A percentile compares a stretch with the other conserved stretches of the same genome.
These are phyloP conservation scores for Engraulis encrasicolus DNA, from an alignment of 2,113 vertebrate species.

Conservation along the genomic window DNA sequence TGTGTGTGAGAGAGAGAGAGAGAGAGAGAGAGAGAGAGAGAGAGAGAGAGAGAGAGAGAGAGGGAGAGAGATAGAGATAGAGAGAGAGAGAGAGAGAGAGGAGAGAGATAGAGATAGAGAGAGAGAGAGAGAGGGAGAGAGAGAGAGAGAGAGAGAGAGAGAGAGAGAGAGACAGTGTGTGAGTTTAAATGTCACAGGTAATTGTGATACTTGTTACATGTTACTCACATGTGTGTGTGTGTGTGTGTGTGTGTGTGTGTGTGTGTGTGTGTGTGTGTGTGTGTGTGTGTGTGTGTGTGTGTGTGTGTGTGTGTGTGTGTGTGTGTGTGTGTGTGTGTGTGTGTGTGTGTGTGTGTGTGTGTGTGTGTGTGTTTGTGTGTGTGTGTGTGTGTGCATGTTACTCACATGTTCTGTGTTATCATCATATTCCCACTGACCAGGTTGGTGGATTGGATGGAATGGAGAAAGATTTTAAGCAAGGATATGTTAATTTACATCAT, in stretches of 20 bases:
- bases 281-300: background rate
- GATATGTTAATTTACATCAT: no score
- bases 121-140: no score
- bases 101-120: no score
- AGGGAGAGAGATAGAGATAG: no score
- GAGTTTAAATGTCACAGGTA: no score
- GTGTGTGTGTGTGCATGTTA: constrained; percentile 62
- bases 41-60: no score
- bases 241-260: background rate
- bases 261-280: background rate
- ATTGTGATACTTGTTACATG: no score
- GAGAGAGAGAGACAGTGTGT: background rate
- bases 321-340: background rate
- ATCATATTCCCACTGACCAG: constrained; percentile 96
- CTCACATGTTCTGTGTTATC: constrained; percentile 99
- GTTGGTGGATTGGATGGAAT: background rate
- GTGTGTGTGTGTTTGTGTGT: background rate
- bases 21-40: no score
- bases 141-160: no score
- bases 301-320: background rate
- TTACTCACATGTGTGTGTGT: no score
- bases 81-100: no score
- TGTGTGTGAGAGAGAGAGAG: no score
- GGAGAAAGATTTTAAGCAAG: background rate
- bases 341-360: background rate